Evolutionary conservation across 2,888 invertebrate species (phyloP), one percentile per base, ranked within the genome.

Genomic region (Lithophane socia): DNA sequence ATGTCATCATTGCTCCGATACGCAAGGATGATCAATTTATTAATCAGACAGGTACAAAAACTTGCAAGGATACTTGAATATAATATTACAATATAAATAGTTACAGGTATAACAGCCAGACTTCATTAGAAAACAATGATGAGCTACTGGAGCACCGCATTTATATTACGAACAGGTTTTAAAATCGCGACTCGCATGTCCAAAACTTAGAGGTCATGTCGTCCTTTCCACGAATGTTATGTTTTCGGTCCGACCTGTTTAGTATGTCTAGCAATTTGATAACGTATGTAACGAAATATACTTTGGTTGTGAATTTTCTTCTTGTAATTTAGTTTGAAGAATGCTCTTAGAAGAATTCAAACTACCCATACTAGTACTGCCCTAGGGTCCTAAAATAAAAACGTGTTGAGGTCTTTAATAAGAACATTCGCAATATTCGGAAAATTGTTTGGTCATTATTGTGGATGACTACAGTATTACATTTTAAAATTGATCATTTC

Each of bases 131-230:
- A 84, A 85, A 90, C 84, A 85, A 88, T 87, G 74, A 88, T 88
- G 90, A 92, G 91, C 88, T 83, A 91, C 90, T 88, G 80, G 80
- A 77, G 79, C 79, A 77, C 87, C 87, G n/a, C n/a, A 91, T 92
- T 91, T 90, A 89, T 90, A 89, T 88, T 87, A 78, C 73, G 90
- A 95, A 95, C 95, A 87, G 93, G 95, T 95, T 95, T 90, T 89
- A 75, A 69, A 84, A 89, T 91, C 87, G 91, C 88, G 88, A 90
- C 89, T 90, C 85, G 73, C 60, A 84, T 90, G 88, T 88, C 88
- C 86, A 90, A 92, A 89, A 87, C 79, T 89, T 90, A 86, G 87
- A 93, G 91, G 92, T 92, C 91, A 87, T 58, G 24, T 66, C 75
- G 84, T 87, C 85, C 81, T 85, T 86, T 86, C 80, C 65, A 76